Evolutionary conservation across 2,797 vertebrate genomes (phyloP).

Genomic region (Spea hammondii): DNA sequence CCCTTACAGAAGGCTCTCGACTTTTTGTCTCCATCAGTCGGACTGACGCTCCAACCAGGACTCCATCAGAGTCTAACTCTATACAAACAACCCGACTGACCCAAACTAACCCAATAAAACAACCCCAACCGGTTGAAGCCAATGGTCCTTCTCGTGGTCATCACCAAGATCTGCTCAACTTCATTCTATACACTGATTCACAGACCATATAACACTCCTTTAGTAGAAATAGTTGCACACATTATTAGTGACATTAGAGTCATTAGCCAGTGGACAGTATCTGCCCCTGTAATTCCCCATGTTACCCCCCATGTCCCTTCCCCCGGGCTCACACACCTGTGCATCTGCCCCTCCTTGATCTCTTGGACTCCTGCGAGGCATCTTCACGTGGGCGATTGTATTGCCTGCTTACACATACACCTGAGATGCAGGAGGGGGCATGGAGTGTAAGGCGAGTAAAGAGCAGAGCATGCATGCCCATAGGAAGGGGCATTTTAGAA

Average conservation of each 20-base stretch:
- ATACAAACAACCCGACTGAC: no score
- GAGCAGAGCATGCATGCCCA: background rate
- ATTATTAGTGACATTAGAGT: background rate
- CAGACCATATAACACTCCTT: background rate
- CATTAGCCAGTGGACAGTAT: slow-evolving; percentile 4
- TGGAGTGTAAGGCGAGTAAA: background rate
- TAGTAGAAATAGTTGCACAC: background rate
- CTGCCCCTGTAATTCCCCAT: background rate
- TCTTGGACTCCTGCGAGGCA: slow-evolving; percentile 51
- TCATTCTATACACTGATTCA: background rate
- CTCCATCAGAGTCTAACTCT: no score
- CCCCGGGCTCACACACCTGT: slow-evolving; percentile 55
- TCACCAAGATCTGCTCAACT: no score
- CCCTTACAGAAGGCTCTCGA: no score
- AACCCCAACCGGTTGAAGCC: no score
- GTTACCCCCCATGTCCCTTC: background rate
- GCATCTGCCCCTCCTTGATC: slow-evolving; percentile 71
- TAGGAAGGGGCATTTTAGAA: background rate
- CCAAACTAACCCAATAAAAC: no score
- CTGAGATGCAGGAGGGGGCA: background rate
- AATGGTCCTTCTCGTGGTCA: no score
- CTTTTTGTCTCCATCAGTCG: no score
- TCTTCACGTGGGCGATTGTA: slow-evolving; percentile 20
- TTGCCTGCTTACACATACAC: background rate
- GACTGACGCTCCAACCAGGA: no score